Conservation (phyloP, 2,113 vertebrate genomes). For the Lepisosteus osseus region DNA sequence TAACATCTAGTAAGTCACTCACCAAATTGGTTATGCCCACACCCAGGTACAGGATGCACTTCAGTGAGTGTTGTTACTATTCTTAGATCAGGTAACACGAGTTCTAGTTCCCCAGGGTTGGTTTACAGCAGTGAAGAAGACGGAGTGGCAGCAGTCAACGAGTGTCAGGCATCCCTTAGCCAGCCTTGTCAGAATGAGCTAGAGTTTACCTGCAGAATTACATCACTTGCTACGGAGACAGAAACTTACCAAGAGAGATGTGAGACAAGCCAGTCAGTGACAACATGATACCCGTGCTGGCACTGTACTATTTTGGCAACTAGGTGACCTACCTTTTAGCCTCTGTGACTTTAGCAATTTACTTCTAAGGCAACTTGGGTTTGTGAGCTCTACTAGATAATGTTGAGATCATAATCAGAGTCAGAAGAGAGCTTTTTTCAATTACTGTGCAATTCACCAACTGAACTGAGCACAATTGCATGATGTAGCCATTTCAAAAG, state of each 20-base stretch:
- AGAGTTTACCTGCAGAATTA: neutral
- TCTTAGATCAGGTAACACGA: neutral
- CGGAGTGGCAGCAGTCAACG: neutral
- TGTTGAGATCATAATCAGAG: no score
- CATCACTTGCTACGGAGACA: neutral
- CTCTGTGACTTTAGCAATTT: neutral
- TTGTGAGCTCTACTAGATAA: no score
- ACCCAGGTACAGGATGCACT: no score
- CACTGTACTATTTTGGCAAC: neutral
- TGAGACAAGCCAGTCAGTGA: neutral
- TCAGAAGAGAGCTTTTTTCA: no score
- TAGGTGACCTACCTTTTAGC: neutral
- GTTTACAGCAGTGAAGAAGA: conserved; percentile 4
- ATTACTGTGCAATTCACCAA: no score
- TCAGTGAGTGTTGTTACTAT: conserved; percentile 3
- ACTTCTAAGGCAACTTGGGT: no score
- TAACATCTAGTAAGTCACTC: no score
- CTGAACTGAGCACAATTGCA: no score
- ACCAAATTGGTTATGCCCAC: no score
- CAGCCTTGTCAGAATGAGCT: neutral
- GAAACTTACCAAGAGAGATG: neutral
- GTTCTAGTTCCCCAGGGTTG: conserved; percentile 2
- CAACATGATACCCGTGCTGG: neutral
- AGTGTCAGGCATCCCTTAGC: neutral
- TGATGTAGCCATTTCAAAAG: no score